These are phyloP conservation scores for Ormyrus pomaceus DNA, from an alignment of 2,888 invertebrate species.

Conservation along the genomic window DNA sequence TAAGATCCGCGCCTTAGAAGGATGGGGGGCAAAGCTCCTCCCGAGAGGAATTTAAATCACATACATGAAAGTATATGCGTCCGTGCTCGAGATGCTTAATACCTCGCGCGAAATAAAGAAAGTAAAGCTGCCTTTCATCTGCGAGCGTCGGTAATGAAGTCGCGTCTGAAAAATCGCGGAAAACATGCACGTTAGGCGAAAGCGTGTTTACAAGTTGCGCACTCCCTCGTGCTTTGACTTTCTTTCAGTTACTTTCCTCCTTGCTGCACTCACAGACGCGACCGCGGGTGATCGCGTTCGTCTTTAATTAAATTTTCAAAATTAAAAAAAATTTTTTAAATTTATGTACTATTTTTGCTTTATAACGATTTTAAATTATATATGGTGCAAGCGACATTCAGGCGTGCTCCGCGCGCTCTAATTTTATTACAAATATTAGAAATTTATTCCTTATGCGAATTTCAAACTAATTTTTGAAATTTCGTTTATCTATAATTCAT, in stretches of 20 bases:
- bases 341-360: too few species aligned
- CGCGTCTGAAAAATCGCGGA: constrained; percentile 42
- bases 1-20: too few species aligned
- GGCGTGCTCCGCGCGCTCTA: too few species aligned
- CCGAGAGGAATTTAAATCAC: constrained; percentile 36
- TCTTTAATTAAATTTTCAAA: too few species aligned
- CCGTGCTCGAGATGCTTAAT: constrained; percentile 20
- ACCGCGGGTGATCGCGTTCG: background rate
- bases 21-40: background rate
- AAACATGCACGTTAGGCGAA: constrained; percentile 25
- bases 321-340: too few species aligned
- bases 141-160: constrained; percentile 31
- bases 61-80: constrained; percentile 10
- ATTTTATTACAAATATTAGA: too few species aligned
- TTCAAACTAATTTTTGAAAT: too few species aligned
- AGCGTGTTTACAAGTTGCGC: constrained; percentile 8
- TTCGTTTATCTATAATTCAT: too few species aligned
- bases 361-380: too few species aligned
- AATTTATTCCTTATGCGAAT: too few species aligned
- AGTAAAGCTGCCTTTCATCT: background rate
- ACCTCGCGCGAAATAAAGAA: background rate
- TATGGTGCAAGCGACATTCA: too few species aligned
- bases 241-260: background rate
- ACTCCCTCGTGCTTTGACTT: background rate
- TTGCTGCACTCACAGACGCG: background rate